A percentile compares a stretch with the other conserved stretches of the same genome.
Conservation (phyloP, 2,888 invertebrate genomes). For the Papilio gigon region DNA sequence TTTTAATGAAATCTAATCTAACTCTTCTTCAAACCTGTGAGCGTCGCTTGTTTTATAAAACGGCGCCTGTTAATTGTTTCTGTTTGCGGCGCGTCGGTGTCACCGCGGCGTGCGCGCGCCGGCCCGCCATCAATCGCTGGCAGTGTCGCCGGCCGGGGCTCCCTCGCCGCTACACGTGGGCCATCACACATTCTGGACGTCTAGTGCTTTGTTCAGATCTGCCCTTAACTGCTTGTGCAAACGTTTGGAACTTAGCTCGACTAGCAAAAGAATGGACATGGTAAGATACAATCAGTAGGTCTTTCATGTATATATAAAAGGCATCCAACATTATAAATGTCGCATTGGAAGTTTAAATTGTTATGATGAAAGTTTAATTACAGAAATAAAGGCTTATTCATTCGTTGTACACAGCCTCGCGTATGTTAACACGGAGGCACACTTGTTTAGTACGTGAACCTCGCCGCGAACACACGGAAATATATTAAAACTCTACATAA, state of each 20-base stretch:
- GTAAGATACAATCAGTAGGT: neutral
- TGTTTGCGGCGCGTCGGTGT: neutral
- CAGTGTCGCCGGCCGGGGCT: conserved; percentile 5
- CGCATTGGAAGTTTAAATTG: too few species aligned
- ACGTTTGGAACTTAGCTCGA: neutral
- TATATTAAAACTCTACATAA: neutral
- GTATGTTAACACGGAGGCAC: neutral
- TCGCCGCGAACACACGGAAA: neutral
- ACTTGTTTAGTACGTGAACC: neutral
- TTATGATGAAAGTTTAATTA: too few species aligned
- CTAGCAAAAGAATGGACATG: neutral
- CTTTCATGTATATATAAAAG: too few species aligned
- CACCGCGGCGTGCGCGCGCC: conserved; percentile 2
- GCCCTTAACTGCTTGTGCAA: neutral
- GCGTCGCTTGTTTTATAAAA: too few species aligned
- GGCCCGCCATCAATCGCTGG: conserved; percentile 21
- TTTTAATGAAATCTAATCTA: too few species aligned
- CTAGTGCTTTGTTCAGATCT: neutral
- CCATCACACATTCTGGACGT: neutral
- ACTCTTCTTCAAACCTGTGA: too few species aligned
- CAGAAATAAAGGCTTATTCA: too few species aligned
- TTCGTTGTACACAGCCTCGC: too few species aligned
- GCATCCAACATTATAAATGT: too few species aligned
- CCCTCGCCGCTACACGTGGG: neutral
- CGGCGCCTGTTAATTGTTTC: conserved; percentile 1